Conservation (phyloP, 2,113 vertebrate species). For the Bettongia penicillata region DNA sequence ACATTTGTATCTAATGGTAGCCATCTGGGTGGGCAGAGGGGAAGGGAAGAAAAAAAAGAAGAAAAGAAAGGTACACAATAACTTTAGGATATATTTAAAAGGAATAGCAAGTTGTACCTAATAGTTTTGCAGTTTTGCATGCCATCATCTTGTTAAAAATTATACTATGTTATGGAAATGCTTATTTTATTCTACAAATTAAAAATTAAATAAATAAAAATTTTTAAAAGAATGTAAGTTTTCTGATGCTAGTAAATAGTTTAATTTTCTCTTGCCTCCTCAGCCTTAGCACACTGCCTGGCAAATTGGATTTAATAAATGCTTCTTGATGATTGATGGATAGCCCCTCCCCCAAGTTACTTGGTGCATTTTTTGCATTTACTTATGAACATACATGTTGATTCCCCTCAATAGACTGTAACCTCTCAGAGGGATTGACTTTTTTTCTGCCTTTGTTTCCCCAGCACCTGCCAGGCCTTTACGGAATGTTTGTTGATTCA, state of each 20-base stretch:
- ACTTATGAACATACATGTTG: background rate
- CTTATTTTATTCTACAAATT: no score
- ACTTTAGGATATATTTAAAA: no score
- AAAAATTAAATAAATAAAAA: no score
- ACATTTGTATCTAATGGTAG: no score
- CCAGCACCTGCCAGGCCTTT: background rate
- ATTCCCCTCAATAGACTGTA: background rate
- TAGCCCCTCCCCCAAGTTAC: background rate
- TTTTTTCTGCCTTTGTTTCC: background rate
- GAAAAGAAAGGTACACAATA: no score
- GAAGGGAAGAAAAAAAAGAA: no score
- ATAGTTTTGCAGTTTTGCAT: no score
- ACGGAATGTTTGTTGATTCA: background rate
- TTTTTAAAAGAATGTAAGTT: background rate
- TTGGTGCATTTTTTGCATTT: background rate
- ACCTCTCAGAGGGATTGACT: background rate
- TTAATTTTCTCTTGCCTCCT: background rate
- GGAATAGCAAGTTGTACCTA: no score
- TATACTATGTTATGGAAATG: no score
- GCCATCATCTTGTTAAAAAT: no score
- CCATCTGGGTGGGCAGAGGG: no score
- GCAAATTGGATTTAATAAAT: background rate
- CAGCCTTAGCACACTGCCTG: background rate
- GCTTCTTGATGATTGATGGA: background rate
- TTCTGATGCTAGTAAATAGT: background rate